phyloP scores from a whole-genome alignment of 2,888 invertebrate species.

The Octonoba sinensis region DNA sequence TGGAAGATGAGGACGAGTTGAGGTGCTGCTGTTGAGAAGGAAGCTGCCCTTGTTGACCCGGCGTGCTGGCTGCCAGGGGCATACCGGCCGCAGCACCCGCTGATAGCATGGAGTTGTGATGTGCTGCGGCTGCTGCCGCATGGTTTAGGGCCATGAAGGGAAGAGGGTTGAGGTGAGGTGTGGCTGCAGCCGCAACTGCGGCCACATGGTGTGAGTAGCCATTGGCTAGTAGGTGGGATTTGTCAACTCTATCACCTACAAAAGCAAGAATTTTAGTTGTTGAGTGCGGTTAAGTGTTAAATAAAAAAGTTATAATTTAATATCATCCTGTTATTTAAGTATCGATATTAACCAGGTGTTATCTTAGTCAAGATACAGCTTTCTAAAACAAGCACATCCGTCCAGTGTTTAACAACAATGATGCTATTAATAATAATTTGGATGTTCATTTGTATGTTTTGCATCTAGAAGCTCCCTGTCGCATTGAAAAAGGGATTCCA shows the following conservation, averaged over 20 bases:
- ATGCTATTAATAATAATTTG: too few species aligned
- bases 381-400: too few species aligned
- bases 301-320: not conserved
- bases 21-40: conserved; percentile 21
- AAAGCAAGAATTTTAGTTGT: not conserved
- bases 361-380: too few species aligned
- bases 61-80: conserved; percentile 78
- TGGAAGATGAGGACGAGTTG: conserved; percentile 28
- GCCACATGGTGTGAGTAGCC: conserved; percentile 85
- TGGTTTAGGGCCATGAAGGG: conserved; percentile 93
- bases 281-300: not conserved
- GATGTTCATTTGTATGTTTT: too few species aligned
- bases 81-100: conserved; percentile 79
- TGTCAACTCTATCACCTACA: conserved; percentile 76
- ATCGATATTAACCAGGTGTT: too few species aligned
- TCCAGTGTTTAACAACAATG: too few species aligned
- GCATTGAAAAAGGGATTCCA: too few species aligned
- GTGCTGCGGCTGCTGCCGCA: conserved; percentile 75
- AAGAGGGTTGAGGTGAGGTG: conserved; percentile 89
- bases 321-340: not conserved
- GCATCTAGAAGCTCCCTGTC: too few species aligned
- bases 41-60: conserved; percentile 68
- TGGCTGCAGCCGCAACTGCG: conserved; percentile 60
- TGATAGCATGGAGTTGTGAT: conserved; percentile 76
- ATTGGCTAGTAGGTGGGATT: conserved; percentile 90